Evolutionary conservation across 1,140 invertebrate genomes (phyloP).

Genomic region (Chironomus tepperi): DNA sequence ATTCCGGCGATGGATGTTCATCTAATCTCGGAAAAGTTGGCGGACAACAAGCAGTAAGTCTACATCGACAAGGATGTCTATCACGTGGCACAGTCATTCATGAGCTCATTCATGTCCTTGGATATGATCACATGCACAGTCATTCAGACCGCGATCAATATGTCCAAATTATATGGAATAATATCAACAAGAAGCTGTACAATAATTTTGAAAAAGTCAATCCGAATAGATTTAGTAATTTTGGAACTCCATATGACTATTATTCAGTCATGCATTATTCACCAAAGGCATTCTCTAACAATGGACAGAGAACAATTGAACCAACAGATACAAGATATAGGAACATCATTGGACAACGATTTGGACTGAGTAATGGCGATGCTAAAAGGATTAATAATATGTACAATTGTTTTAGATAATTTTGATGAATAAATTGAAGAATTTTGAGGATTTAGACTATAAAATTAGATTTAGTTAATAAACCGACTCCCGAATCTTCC

Average conservation of each 20-base stretch:
- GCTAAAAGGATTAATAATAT: background rate
- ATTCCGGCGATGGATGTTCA: background rate
- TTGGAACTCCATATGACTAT: slow-evolving; percentile 56
- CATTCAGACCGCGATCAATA: slow-evolving; percentile 58
- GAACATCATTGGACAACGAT: slow-evolving; percentile 49
- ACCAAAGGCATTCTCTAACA: slow-evolving; percentile 48
- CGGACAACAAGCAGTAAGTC: background rate
- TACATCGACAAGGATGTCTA: background rate
- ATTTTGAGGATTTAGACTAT: too few relatives aligned
- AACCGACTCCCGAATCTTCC: too few relatives aligned
- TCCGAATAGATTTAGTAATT: slow-evolving; percentile 51
- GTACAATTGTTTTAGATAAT: background rate
- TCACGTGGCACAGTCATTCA: background rate
- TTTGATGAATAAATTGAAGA: too few relatives aligned
- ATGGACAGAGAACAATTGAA: slow-evolving; percentile 38
- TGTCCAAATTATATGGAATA: slow-evolving; percentile 55
- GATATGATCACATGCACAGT: slow-evolving; percentile 65
- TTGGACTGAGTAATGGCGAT: slow-evolving; percentile 55
- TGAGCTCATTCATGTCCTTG: slow-evolving; percentile 52
- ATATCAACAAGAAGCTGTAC: slow-evolving; percentile 51
- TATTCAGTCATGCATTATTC: slow-evolving; percentile 37
- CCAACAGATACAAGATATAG: background rate
- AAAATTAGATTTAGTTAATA: too few relatives aligned
- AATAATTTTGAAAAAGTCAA: slow-evolving; percentile 64
- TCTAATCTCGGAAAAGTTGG: background rate